phyloP scores from a whole-genome alignment of 2,888 invertebrate species.

The Sialis fuliginosa region DNA sequence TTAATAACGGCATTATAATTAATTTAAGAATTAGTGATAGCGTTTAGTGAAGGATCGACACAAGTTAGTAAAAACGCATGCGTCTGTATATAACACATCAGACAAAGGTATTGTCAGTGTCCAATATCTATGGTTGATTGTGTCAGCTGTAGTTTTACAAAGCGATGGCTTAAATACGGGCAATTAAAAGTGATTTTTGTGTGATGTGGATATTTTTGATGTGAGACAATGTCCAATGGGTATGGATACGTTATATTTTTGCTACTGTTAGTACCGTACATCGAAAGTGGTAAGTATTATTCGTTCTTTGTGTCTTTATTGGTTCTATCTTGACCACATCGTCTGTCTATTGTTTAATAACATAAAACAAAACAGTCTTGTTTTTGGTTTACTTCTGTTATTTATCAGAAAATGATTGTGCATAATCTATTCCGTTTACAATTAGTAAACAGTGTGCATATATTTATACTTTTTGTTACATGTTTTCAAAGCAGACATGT shows the following conservation, averaged over 20 bases:
- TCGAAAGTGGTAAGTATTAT: slow-evolving; percentile 46
- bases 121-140: slow-evolving; percentile 1
- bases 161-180: slow-evolving; percentile 34
- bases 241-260: slow-evolving; percentile 49
- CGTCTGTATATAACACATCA: slow-evolving; percentile 38
- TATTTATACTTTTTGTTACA: not conserved
- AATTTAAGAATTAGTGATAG: slow-evolving; percentile 1
- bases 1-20: not conserved
- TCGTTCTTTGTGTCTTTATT: slow-evolving; percentile 3
- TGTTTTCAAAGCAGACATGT: not conserved
- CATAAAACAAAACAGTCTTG: too few relatives aligned
- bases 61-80: slow-evolving; percentile 29
- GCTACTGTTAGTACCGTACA: slow-evolving; percentile 48
- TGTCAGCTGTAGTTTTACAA: slow-evolving; percentile 34
- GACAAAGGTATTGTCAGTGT: slow-evolving; percentile 33
- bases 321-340: not conserved
- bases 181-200: slow-evolving; percentile 15
- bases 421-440: not conserved
- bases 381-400: too few relatives aligned
- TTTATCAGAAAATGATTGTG: too few relatives aligned
- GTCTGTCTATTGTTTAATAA: not conserved
- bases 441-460: not conserved
- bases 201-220: slow-evolving; percentile 18
- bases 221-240: slow-evolving; percentile 39
- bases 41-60: slow-evolving; percentile 5